These are phyloP conservation scores for Drosophila pseudoananassae DNA, from an alignment of 1,140 invertebrate genomes.

Conservation along the genomic window DNA sequence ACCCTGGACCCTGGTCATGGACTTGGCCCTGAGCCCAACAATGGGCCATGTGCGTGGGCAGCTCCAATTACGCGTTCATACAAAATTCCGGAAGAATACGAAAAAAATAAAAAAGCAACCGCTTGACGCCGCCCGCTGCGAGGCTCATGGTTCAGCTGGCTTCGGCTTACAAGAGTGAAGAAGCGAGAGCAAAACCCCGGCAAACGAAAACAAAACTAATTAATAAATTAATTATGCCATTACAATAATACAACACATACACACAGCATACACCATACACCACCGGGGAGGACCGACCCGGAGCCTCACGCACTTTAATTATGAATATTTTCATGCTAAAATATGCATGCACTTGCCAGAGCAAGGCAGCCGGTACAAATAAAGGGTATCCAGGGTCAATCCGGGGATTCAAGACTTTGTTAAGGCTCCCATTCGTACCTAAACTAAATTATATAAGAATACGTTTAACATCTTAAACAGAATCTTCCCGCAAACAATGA, in stretches of 20 bases:
- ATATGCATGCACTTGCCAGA: slow-evolving; percentile 69
- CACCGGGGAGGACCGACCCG: slow-evolving; percentile 19
- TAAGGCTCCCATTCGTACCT: too few species aligned
- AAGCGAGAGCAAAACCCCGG: slow-evolving; percentile 24
- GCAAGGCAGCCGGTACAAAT: slow-evolving; percentile 4
- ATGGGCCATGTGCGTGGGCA: slow-evolving; percentile 65
- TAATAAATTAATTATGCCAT: slow-evolving; percentile 83
- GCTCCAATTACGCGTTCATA: slow-evolving; percentile 68
- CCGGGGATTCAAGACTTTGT: background rate
- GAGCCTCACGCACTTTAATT: slow-evolving; percentile 75
- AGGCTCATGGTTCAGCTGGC: slow-evolving; percentile 52
- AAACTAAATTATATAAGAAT: background rate
- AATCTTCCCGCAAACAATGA: background rate
- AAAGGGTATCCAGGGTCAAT: slow-evolving; percentile 12
- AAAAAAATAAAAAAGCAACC: slow-evolving; percentile 20
- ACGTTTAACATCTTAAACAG: background rate
- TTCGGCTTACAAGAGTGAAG: slow-evolving; percentile 38
- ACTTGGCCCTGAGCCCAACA: slow-evolving; percentile 15
- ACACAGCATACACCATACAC: slow-evolving; percentile 18
- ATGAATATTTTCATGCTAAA: slow-evolving; percentile 81
- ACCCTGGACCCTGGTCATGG: slow-evolving; percentile 8
- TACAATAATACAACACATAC: slow-evolving; percentile 73
- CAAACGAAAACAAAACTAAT: slow-evolving; percentile 63
- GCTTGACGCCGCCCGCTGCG: slow-evolving; percentile 43
- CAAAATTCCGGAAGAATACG: slow-evolving; percentile 9